Evolutionary conservation across 1,140 invertebrate genomes (phyloP).

Genomic region (Anastrepha ludens): DNA sequence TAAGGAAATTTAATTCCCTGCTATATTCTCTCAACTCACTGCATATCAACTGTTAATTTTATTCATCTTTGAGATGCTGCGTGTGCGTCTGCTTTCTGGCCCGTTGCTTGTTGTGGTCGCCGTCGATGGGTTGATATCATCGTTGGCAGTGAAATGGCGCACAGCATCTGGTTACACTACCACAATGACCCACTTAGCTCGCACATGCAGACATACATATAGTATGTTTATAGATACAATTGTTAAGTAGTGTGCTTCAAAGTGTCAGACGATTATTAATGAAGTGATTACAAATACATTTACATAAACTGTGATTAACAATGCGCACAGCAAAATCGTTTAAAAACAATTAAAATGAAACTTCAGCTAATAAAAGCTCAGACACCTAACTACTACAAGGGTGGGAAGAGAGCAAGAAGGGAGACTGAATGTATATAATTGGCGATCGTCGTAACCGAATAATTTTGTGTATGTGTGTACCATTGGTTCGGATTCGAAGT

Average conservation of each 20-base stretch:
- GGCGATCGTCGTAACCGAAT: no score
- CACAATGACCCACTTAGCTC: neutral
- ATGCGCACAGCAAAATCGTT: neutral
- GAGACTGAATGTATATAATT: no score
- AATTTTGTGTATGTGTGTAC: no score
- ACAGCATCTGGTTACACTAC: neutral
- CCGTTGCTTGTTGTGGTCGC: no score
- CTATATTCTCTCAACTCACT: neutral
- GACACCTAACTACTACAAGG: no score
- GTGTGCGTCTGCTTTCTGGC: neutral
- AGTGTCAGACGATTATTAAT: constrained; percentile 28
- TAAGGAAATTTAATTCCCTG: constrained; percentile 40
- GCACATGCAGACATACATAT: neutral
- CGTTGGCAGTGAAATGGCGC: neutral
- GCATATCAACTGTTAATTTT: constrained; percentile 30
- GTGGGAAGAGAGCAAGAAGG: no score
- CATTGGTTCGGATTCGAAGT: no score
- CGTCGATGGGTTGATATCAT: constrained; percentile 1
- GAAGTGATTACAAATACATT: constrained; percentile 38
- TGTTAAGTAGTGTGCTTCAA: neutral
- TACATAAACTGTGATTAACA: neutral
- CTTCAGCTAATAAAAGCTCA: neutral
- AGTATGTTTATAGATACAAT: no score
- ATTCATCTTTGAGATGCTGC: neutral
- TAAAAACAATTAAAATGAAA: constrained; percentile 6